Percentiles rank a stretch among this genome's conserved stretches.
Evolutionary conservation across 2,888 invertebrate genomes (phyloP).

Genomic region (Nomada hirtipes): DNA sequence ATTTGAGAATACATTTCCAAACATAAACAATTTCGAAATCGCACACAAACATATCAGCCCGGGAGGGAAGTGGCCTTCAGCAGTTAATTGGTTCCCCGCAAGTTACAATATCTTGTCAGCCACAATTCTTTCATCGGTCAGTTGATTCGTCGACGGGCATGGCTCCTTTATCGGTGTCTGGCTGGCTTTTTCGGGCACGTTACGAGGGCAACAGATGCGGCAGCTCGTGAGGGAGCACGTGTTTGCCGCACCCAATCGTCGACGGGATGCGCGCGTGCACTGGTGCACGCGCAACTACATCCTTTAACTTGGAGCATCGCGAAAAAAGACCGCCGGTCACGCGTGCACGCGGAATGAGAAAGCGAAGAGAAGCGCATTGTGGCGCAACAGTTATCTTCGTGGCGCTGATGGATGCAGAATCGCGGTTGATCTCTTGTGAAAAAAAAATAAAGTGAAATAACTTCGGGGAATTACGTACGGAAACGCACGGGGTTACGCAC

Average conservation of each 20-base stretch:
- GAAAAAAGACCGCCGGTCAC: slow-evolving; percentile 32
- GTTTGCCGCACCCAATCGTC: slow-evolving; percentile 38
- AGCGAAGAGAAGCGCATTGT: slow-evolving; percentile 24
- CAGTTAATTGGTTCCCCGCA: background rate
- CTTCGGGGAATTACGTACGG: too few relatives aligned
- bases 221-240: slow-evolving; percentile 59
- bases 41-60: background rate
- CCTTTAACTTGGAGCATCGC: slow-evolving; percentile 6
- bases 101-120: background rate
- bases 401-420: background rate
- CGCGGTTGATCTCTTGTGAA: too few relatives aligned
- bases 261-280: slow-evolving; percentile 26
- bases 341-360: slow-evolving; percentile 31
- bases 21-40: background rate
- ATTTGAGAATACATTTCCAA: too few relatives aligned
- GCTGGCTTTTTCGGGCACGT: slow-evolving; percentile 32
- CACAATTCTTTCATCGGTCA: slow-evolving; percentile 21
- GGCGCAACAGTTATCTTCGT: slow-evolving; percentile 3
- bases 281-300: slow-evolving; percentile 20
- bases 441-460: too few relatives aligned
- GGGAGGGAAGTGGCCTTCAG: background rate
- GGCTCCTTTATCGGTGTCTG: slow-evolving; percentile 18
- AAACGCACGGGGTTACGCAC: too few relatives aligned
- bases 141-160: slow-evolving; percentile 22
- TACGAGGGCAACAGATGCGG: slow-evolving; percentile 36